Base-by-base conservation (phyloP, 2,888 invertebrate genomes). In the Amphipyra berbera region DNA sequence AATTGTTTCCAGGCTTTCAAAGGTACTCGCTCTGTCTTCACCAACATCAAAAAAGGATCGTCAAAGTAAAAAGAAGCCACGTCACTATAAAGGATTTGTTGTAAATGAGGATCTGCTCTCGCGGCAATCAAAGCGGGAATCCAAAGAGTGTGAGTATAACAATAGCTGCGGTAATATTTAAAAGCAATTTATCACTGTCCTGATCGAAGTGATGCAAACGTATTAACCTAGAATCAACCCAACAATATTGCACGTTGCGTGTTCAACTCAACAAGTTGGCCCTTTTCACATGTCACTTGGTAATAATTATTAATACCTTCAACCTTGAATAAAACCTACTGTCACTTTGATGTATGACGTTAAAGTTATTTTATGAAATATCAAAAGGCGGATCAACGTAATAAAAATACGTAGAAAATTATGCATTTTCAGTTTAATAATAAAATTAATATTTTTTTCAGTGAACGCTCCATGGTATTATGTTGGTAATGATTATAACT, bases 121-220 rank as follows among this genome's bases (percentile, higher is more conserved):
- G 21, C 78, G 88, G 49, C 81, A 87, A 62, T 78, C 74, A 38
- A 83, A 79, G 42, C 78, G 79, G 30, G 85, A 83, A 8, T 86
- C 86, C 12, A 83, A 74, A 50, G 87, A 91, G 64, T 73, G 92
- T 91, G 67, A 85, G 89, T 81, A 68, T 46, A 37, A 9, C 35
- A 38, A 40, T 15, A 35, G 12, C 15, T 61, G 21, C 38, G 6
- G 15, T 35, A 40, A 6, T 54, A 30, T 49, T 33, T 15, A 10
- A n/a, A 14, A 45, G 30, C 14, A 33, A 48, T 42, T 33, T 15
- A 47, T 47, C 33, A 41, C 14, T 27, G 35, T n/a, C 7, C 7
- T 52, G 41, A 21, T 47, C 14, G 21, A 59, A 47, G 15, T 40
- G 49, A 44, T 47, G 30, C 15, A 15, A 8, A 45, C 15, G 27